Evolutionary conservation across 2,113 vertebrate genomes (phyloP).

Genomic region (Suricata suricatta): DNA sequence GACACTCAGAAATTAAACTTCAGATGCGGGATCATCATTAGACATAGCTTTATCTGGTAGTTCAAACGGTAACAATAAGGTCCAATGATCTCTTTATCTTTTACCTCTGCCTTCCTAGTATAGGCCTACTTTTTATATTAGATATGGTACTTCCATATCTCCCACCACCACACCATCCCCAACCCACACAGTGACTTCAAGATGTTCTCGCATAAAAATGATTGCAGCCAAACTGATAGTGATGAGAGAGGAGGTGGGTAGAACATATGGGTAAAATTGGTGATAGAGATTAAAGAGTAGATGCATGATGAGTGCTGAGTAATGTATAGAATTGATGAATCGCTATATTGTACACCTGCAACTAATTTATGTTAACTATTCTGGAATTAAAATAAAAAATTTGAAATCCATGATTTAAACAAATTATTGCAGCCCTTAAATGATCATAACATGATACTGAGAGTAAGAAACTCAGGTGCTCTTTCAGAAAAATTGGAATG

Average conservation of each 20-base stretch:
- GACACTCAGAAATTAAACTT: neutral
- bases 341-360: neutral
- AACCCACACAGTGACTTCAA: neutral
- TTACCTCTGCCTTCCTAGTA: neutral
- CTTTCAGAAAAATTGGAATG: neutral
- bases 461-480: neutral
- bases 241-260: neutral
- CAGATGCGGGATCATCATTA: neutral
- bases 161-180: neutral
- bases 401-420: neutral
- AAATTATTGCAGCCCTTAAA: neutral
- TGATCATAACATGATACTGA: neutral
- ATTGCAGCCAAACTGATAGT: neutral
- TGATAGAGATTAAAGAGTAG: neutral
- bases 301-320: neutral
- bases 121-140: neutral
- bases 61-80: neutral
- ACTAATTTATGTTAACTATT: neutral
- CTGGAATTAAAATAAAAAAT: neutral
- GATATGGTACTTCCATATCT: too few species aligned
- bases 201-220: neutral
- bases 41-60: neutral
- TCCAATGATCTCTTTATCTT: neutral
- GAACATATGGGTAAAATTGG: neutral
- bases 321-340: neutral